A percentile compares a stretch with the other conserved stretches of the same genome.
phyloP scores from a whole-genome alignment of 2,888 invertebrate species.

The Nemoura dubitans region DNA sequence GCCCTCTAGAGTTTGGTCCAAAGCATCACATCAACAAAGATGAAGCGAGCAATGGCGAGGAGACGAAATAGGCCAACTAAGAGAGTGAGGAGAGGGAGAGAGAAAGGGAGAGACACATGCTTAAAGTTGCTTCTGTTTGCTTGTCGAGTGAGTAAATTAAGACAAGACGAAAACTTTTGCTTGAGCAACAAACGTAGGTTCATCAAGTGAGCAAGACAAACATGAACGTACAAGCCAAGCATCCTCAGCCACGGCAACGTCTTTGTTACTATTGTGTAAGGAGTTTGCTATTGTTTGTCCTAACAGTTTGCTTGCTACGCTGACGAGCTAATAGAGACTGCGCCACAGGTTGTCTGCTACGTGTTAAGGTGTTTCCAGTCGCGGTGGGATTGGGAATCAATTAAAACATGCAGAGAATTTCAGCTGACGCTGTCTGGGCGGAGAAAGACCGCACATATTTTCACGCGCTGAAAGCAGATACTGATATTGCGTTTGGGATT shows the following conservation, averaged over 20 bases:
- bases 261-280: constrained; percentile 36
- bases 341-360: constrained; percentile 34
- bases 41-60: background rate
- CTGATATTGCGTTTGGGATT: no score
- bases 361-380: background rate
- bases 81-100: background rate
- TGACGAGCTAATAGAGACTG: constrained; percentile 26
- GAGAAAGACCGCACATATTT: no score
- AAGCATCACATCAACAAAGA: constrained; percentile 20
- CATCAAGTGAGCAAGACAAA: constrained; percentile 40
- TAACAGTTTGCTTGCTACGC: background rate
- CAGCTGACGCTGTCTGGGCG: no score
- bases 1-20: constrained; percentile 1
- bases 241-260: background rate
- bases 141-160: constrained; percentile 38
- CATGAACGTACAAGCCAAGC: constrained; percentile 25
- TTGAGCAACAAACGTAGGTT: constrained; percentile 31
- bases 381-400: background rate
- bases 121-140: constrained; percentile 26
- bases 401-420: no score
- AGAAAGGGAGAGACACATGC: background rate
- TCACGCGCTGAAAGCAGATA: no score
- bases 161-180: constrained; percentile 35
- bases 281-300: constrained; percentile 36
- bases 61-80: background rate